These are phyloP conservation scores for Plecotus auritus DNA, from an alignment of 2,113 vertebrate genomes.

Conservation along the genomic window DNA sequence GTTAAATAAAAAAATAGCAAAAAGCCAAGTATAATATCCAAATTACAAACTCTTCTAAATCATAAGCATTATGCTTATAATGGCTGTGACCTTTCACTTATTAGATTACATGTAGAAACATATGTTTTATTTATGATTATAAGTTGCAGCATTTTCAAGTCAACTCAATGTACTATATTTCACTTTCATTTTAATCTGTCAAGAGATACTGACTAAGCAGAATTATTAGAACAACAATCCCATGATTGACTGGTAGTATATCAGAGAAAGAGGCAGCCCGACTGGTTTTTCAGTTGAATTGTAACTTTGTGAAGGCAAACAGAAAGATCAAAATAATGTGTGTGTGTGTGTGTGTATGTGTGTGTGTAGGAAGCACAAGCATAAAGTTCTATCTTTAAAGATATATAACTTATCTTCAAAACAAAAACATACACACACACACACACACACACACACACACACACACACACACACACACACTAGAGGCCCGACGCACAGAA, in stretches of 20 bases:
- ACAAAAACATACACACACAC: background rate
- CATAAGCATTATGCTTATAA: background rate
- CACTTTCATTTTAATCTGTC: background rate
- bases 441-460: background rate
- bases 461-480: too few relatives aligned
- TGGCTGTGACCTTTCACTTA: background rate
- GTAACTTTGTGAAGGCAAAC: background rate
- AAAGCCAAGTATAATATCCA: background rate
- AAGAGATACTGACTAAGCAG: background rate
- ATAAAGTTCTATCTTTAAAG: background rate
- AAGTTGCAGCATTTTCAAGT: background rate
- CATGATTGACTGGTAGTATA: background rate
- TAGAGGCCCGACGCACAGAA: too few relatives aligned
- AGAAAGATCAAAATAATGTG: background rate
- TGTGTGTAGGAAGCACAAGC: background rate
- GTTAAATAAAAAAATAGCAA: background rate
- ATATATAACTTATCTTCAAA: background rate
- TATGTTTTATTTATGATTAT: background rate
- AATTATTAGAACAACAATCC: background rate
- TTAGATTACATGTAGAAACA: background rate
- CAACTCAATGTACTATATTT: background rate
- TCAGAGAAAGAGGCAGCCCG: background rate
- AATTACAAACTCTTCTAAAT: background rate
- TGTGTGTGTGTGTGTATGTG: fast-evolving
- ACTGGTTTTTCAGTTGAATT: background rate